Conservation (phyloP, 2,113 vertebrate species). For the Campylomormyrus numenius region DNA sequence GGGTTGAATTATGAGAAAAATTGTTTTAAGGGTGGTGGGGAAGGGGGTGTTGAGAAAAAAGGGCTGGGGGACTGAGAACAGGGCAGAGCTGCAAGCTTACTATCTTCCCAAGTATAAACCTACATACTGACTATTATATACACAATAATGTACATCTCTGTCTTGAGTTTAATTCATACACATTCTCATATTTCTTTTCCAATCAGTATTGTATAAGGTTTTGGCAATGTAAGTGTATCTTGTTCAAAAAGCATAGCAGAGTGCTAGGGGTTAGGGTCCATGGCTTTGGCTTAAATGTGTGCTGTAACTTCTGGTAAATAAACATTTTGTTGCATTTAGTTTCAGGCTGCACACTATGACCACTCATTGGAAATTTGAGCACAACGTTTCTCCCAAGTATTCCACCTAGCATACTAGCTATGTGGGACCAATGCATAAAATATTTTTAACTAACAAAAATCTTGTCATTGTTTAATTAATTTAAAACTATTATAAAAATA, state of each 20-base stretch:
- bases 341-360: neutral
- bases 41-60: conserved; percentile 35
- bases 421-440: neutral
- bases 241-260: neutral
- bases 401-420: neutral
- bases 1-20: conserved; percentile 18
- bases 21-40: neutral
- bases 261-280: neutral
- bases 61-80: conserved; percentile 3
- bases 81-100: conserved; percentile 27
- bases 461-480: neutral
- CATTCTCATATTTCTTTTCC: conserved; percentile 25
- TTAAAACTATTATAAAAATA: neutral
- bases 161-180: neutral
- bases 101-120: conserved; percentile 25
- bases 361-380: neutral
- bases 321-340: neutral
- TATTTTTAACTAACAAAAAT: neutral
- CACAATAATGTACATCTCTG: neutral
- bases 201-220: neutral
- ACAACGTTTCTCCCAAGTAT: neutral
- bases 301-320: neutral
- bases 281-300: neutral
- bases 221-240: neutral
- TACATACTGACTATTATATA: conserved; percentile 35